A percentile compares a stretch with the other conserved stretches of the same genome.
phyloP scores from a whole-genome alignment of 2,888 invertebrate species.

The Cataglyphis rosenhaueri region DNA sequence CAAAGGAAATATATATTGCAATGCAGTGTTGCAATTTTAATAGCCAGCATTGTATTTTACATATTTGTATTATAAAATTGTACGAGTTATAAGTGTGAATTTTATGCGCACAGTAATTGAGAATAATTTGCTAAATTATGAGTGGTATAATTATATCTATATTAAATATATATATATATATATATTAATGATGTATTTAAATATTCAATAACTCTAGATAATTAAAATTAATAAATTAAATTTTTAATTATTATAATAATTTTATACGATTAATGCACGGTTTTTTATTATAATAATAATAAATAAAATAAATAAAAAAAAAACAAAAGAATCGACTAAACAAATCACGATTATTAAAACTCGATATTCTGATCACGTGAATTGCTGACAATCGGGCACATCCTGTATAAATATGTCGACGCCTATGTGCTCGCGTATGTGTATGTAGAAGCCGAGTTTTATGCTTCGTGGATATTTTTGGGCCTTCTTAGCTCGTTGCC shows the following conservation, averaged over 20 bases:
- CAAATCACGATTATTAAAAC: not conserved
- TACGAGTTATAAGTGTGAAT: not conserved
- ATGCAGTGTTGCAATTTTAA: no score
- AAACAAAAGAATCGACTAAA: not conserved
- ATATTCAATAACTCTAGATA: not conserved
- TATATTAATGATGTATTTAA: not conserved
- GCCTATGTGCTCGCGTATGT: constrained; percentile 24
- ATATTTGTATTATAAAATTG: not conserved
- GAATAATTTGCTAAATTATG: constrained; percentile 10
- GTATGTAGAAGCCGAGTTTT: constrained; percentile 63
- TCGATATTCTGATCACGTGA: not conserved
- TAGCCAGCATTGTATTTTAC: not conserved
- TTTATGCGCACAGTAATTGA: not conserved
- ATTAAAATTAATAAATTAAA: not conserved
- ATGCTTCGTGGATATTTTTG: constrained; percentile 70
- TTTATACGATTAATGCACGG: not conserved
- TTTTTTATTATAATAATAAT: not conserved
- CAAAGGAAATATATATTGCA: constrained; percentile 59
- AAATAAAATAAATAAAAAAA: constrained; percentile 10
- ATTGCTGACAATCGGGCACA: constrained; percentile 1
- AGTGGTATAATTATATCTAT: not conserved
- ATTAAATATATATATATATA: no score
- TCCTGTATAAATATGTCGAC: not conserved
- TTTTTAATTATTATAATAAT: no score
- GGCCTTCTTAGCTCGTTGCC: constrained; percentile 57